Base-by-base conservation (phyloP, 2,113 vertebrate species). In the Pseudonaja textilis region DNA sequence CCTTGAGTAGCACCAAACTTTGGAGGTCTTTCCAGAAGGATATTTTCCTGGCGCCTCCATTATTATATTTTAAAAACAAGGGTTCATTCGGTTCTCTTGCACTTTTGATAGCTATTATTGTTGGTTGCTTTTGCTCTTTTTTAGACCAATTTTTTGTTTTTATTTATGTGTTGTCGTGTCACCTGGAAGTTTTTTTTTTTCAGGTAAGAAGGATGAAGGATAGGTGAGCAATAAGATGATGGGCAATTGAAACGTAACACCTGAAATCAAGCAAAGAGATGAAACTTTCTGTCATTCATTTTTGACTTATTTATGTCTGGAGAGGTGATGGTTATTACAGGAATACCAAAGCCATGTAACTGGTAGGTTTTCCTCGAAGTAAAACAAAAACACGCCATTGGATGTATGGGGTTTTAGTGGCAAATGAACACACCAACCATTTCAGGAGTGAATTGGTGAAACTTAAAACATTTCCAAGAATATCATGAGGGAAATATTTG, bases 401-500 rank as follows among this genome's bases (percentile, higher is more conserved):
- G 25, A 23, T 34, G 57, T 50, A 87, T 11, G n/a, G 23, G 18
- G 26, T n/a, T 87, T 45, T 20, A 89, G 50, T 39, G 55, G 14
- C 39, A 55, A 34, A 22, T 55, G 22, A 57, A 20, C 50, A 25
- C 5, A 0, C 1, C 56, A 20, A 57, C 52, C 34, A 20, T 89
- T 47, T 45, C 55, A 25, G 34, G 42, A 52, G 3, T 16, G 54
- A 59, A 86, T 59, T 25, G 26, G 39, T 89, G 34, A 45, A 22
- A 12, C n/a, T 50, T 92, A 56, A 22, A 20, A 25, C 50, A 54
- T 39, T 18, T 47, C 89, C 29, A 81, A n/a, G 25, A 5, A 56
- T 25, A 23, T 29, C 29, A 39, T 10, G 93, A 95, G 93, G 74
- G 90, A 91, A 96, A 96, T 95, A 97, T 95, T 97, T 97, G 95